phyloP scores from a whole-genome alignment of 2,888 invertebrate genomes.

The Troglohyphantes excavatus region DNA sequence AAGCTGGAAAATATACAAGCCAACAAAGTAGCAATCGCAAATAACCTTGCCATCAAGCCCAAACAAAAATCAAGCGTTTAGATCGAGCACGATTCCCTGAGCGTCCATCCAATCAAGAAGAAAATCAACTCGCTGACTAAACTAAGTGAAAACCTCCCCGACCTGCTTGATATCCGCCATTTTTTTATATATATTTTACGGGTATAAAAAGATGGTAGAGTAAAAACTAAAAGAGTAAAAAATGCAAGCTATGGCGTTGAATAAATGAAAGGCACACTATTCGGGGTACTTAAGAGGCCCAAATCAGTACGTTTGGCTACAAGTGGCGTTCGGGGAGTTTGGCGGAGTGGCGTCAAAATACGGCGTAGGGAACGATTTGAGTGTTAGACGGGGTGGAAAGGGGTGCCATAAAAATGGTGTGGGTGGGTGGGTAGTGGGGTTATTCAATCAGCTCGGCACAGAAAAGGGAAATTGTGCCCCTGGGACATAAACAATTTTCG shows the following conservation, averaged over 20 bases:
- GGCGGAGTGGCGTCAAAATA: constrained; percentile 27
- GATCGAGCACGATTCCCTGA: background rate
- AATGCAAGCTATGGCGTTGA: background rate
- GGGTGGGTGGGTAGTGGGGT: constrained; percentile 20
- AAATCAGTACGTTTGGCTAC: constrained; percentile 70
- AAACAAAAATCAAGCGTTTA: background rate
- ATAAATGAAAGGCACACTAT: constrained; percentile 36
- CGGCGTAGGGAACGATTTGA: constrained; percentile 54
- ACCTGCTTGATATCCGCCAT: background rate
- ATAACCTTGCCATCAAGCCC: background rate
- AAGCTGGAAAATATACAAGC: background rate
- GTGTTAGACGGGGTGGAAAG: constrained; percentile 68
- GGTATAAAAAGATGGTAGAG: constrained; percentile 2
- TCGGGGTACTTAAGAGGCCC: constrained; percentile 34
- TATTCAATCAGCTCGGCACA: constrained; percentile 73
- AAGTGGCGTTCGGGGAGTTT: constrained; percentile 50
- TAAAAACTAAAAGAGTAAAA: constrained; percentile 17
- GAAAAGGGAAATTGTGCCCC: constrained; percentile 69
- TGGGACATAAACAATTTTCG: constrained; percentile 73
- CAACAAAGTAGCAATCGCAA: background rate
- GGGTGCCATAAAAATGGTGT: constrained; percentile 39
- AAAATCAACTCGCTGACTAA: background rate
- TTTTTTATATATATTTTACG: constrained; percentile 16
- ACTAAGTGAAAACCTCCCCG: background rate
- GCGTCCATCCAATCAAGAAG: constrained; percentile 33